These are phyloP conservation scores for Varanus salvator DNA, from an alignment of 2,113 vertebrate genomes.

Conservation along the genomic window DNA sequence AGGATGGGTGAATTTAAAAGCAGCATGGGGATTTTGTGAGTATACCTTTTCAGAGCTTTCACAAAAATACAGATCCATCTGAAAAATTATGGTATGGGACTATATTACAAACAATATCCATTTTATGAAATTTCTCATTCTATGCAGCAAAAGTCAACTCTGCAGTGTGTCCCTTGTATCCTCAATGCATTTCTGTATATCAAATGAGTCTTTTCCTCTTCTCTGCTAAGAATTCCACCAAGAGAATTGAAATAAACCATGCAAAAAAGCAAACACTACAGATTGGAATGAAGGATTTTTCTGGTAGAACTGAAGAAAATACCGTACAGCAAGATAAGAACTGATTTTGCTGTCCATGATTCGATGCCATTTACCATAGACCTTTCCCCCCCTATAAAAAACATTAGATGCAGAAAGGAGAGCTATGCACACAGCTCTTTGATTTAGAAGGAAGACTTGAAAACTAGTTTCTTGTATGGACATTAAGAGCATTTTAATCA, in stretches of 20 bases:
- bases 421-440: background rate
- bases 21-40: background rate
- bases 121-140: background rate
- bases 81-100: background rate
- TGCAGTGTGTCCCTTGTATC: background rate
- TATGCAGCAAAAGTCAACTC: background rate
- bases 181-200: background rate
- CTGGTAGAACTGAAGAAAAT: slow-evolving; percentile 50
- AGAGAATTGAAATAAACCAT: background rate
- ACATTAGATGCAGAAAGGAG: slow-evolving; percentile 44
- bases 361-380: slow-evolving; percentile 63
- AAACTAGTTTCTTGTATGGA: slow-evolving; percentile 64
- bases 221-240: background rate
- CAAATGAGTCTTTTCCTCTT: background rate
- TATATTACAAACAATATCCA: background rate
- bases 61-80: background rate
- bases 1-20: background rate
- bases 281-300: slow-evolving; percentile 52
- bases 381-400: slow-evolving; percentile 49
- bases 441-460: background rate
- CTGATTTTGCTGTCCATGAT: slow-evolving; percentile 50
- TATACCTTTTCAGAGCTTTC: background rate
- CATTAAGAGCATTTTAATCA: slow-evolving; percentile 71
- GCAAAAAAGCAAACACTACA: slow-evolving; percentile 45
- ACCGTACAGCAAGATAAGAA: slow-evolving; percentile 57